Percentiles rank a stretch among this genome's conserved stretches.
phyloP scores from a whole-genome alignment of 2,888 invertebrate genomes.

The Heliconius charithonia region DNA sequence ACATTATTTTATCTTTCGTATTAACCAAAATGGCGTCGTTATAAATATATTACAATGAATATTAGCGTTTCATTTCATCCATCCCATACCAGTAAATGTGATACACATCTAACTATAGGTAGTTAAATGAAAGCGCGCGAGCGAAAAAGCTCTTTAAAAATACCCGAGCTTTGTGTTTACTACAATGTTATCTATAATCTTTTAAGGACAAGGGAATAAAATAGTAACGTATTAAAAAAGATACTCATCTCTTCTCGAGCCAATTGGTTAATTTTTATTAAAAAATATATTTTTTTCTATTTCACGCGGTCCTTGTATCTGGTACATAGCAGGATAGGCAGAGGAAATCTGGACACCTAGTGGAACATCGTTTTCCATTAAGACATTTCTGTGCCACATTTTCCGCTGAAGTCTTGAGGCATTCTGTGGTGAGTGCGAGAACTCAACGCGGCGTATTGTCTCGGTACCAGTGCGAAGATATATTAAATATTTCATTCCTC shows the following conservation, averaged over 20 bases:
- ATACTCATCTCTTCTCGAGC: slow-evolving; percentile 13
- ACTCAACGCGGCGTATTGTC: no score
- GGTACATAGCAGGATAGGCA: no score
- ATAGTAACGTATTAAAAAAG: slow-evolving; percentile 10
- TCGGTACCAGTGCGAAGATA: no score
- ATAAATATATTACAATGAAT: neutral
- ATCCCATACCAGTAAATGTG: neutral
- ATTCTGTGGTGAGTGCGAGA: no score
- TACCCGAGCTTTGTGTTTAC: slow-evolving; percentile 27
- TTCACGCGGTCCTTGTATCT: no score
- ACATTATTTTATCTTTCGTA: neutral
- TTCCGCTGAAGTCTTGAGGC: no score
- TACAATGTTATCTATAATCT: slow-evolving; percentile 22
- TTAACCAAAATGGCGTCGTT: neutral
- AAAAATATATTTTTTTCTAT: neutral
- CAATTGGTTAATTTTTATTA: neutral
- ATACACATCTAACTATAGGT: neutral
- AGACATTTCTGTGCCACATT: no score
- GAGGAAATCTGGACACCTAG: no score
- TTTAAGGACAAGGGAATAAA: slow-evolving; percentile 1
- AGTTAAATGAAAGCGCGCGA: slow-evolving; percentile 25
- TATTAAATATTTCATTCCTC: neutral
- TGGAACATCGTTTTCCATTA: no score
- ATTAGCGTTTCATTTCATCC: neutral
- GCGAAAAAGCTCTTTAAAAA: slow-evolving; percentile 40